Evolutionary conservation across 2,113 vertebrate species (phyloP), one percentile per base, ranked within the genome.

Genomic region (Phrynocephalus versicolor): DNA sequence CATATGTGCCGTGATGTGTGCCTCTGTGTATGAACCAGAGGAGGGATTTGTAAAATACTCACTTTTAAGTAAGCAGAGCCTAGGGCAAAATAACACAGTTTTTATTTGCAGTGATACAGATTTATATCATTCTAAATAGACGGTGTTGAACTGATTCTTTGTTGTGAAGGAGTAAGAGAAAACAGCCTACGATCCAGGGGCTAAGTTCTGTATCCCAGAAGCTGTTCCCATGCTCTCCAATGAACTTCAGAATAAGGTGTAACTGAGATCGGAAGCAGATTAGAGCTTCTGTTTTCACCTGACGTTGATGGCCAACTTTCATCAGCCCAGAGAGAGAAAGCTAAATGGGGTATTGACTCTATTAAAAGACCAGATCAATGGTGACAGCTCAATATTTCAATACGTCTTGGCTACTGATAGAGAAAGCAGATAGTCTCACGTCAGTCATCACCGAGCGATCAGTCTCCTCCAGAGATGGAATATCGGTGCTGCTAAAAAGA

Each of bases 381-480:
- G n/a, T 64, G 7, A 73, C 85, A 35, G 78, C 67, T 93, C 88
- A 83, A 81, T 82, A 89, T 85, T 87, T 94, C 84, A n/a, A 86
- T 89, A 57, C 13, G 58, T 75, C 80, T 86, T 84, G 88, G 88
- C 84, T 90, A 85, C 41, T 71, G 81, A 82, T 83, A 84, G 87
- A 87, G 84, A 77, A 91, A 90, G 88, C 1, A 1, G 39, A 8
- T 9, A 41, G 64, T 73, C n/a, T 37, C 69, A 19, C 16, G 41
- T 41, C 57, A 41, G 45, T 64, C 23, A 8, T 35, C 35, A 30
- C 25, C 7, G 57, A 41, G 41, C 1, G 45, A 51, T 19, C 19
- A 16, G 27, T 58, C 9, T 45, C 18, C 39, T 89, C 70, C 62
- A 86, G 13, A 18, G 41, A 13, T 0, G 1, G 13, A 30, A 58